A percentile compares a stretch with the other conserved stretches of the same genome.
Evolutionary conservation across 2,113 vertebrate species (phyloP).

Genomic region (Rhea americana): DNA sequence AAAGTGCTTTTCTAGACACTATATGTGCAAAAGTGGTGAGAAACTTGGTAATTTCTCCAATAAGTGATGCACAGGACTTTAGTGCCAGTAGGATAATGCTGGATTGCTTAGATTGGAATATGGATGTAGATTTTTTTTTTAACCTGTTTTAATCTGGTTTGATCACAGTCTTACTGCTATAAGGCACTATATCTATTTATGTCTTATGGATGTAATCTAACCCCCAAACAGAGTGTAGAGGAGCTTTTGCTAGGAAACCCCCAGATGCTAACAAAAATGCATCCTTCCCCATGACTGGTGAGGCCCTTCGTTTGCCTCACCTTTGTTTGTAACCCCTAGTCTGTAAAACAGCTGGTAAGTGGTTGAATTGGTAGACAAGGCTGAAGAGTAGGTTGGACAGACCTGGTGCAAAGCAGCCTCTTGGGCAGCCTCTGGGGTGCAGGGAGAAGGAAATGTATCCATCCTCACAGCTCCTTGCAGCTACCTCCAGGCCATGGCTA

Average conservation of each 20-base stretch:
- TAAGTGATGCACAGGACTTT: too few relatives aligned
- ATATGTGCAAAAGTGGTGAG: fast-evolving
- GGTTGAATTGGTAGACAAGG: fast-evolving
- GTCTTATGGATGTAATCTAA: not conserved
- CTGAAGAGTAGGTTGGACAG: fast-evolving
- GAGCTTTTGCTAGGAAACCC: not conserved
- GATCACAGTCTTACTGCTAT: not conserved
- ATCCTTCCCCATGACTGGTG: fast-evolving
- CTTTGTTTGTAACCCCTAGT: not conserved
- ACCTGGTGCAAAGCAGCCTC: not conserved
- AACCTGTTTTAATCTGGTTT: not conserved
- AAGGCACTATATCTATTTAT: not conserved
- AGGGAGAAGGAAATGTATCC: fast-evolving
- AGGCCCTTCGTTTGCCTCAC: not conserved
- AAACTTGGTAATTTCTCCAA: fast-evolving
- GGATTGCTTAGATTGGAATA: not conserved
- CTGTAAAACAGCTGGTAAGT: not conserved
- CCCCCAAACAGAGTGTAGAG: not conserved
- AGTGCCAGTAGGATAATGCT: not conserved
- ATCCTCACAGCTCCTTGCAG: fast-evolving
- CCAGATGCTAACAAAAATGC: not conserved
- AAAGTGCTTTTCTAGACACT: not conserved
- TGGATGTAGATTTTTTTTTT: not conserved
- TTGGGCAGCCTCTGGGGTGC: not conserved
- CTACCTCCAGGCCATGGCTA: not conserved